phyloP scores from a whole-genome alignment of 2,888 invertebrate species.

The Acleris emargana region DNA sequence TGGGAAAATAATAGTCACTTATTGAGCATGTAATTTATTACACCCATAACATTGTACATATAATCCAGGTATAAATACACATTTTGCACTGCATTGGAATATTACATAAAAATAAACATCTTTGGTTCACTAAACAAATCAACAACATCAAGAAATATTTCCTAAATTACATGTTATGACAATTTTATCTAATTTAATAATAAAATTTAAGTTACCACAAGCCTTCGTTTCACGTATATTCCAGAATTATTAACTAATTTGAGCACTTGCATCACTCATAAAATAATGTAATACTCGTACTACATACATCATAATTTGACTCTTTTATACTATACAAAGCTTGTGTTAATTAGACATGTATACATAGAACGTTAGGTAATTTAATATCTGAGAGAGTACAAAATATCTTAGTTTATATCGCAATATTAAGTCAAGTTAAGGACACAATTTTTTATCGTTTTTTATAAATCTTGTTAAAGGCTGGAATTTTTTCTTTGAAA shows the following conservation, averaged over 20 bases:
- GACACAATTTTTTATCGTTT: too few relatives aligned
- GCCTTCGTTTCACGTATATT: constrained; percentile 64
- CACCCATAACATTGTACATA: constrained; percentile 75
- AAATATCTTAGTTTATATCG: constrained; percentile 1
- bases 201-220: constrained; percentile 64
- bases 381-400: constrained; percentile 7
- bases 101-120: constrained; percentile 79
- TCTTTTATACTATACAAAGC: constrained; percentile 52
- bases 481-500: too few relatives aligned
- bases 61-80: constrained; percentile 69
- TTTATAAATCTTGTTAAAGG: too few relatives aligned
- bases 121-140: constrained; percentile 78
- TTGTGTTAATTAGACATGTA: constrained; percentile 13
- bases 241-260: constrained; percentile 62
- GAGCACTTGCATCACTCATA: constrained; percentile 50
- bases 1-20: constrained; percentile 41
- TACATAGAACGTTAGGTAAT: constrained; percentile 3
- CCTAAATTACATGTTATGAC: constrained; percentile 53
- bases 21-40: constrained; percentile 80
- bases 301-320: constrained; percentile 53
- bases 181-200: constrained; percentile 51
- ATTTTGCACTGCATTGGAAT: constrained; percentile 67
- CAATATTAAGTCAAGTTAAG: too few relatives aligned
- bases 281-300: constrained; percentile 17
- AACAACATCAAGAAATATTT: constrained; percentile 68